phyloP scores from a whole-genome alignment of 2,797 vertebrate genomes.

The Okamejei kenojei region DNA sequence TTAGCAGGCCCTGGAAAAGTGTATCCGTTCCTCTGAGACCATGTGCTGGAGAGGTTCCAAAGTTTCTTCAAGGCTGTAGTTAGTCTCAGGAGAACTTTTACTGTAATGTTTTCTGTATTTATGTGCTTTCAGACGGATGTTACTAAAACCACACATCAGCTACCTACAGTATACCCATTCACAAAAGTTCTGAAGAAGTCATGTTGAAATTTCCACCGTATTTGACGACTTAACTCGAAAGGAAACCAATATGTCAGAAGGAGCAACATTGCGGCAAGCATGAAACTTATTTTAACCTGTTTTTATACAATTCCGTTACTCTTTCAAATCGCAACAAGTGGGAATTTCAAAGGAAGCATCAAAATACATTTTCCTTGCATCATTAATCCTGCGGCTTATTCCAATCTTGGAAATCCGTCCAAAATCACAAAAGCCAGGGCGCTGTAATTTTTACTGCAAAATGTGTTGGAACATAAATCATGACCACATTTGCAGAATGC shows the following conservation, averaged over 20 bases:
- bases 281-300: neutral
- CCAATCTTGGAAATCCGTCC: neutral
- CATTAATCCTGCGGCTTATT: neutral
- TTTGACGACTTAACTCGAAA: neutral
- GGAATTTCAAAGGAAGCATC: neutral
- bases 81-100: conserved; percentile 22
- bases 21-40: neutral
- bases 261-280: neutral
- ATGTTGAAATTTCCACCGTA: conserved; percentile 3
- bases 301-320: neutral
- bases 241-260: neutral
- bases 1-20: neutral
- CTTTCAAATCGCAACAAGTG: neutral
- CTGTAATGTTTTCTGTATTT: conserved; percentile 29
- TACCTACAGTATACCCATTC: conserved; percentile 17
- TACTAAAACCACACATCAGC: conserved; percentile 17
- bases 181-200: neutral
- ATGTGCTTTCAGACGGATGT: neutral
- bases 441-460: neutral
- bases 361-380: conserved; percentile 13
- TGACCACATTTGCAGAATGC: too few relatives aligned
- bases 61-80: conserved; percentile 4
- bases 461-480: neutral
- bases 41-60: conserved; percentile 21
- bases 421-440: neutral